These are phyloP conservation scores for Andrena minutula DNA, from an alignment of 2,888 invertebrate species.

Conservation along the genomic window DNA sequence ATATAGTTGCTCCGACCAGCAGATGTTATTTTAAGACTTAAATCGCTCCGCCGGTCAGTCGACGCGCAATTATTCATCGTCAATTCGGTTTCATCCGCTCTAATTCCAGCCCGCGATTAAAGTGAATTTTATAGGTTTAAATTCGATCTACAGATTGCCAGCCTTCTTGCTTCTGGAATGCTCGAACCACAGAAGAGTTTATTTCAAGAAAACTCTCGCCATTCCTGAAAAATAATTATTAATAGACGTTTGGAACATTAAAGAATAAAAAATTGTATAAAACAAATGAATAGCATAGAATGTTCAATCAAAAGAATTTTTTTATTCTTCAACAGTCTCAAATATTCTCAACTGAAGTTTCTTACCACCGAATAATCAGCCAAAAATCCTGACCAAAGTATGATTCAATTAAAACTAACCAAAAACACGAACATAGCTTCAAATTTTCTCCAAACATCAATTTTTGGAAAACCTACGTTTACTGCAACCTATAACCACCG, in stretches of 20 bases:
- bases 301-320: too few relatives aligned
- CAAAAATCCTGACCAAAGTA: too few relatives aligned
- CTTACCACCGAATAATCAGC: too few relatives aligned
- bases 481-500: slow-evolving; percentile 1
- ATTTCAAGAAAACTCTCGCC: too few relatives aligned
- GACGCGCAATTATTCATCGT: slow-evolving; percentile 46
- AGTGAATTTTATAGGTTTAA: slow-evolving; percentile 38
- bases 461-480: not conserved
- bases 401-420: too few relatives aligned
- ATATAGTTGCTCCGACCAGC: slow-evolving; percentile 7
- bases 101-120: slow-evolving; percentile 15
- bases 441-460: not conserved
- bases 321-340: too few relatives aligned
- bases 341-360: too few relatives aligned
- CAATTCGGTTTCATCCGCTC: slow-evolving; percentile 21
- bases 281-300: too few relatives aligned
- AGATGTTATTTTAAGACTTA: slow-evolving; percentile 48
- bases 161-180: not conserved
- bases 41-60: not conserved
- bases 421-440: not conserved
- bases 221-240: too few relatives aligned
- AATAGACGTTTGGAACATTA: too few relatives aligned
- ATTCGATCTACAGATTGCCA: slow-evolving; percentile 9
- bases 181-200: not conserved
- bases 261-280: too few relatives aligned